Evolutionary conservation across 2,888 invertebrate genomes (phyloP).

Genomic region (Sabatieria punctata): DNA sequence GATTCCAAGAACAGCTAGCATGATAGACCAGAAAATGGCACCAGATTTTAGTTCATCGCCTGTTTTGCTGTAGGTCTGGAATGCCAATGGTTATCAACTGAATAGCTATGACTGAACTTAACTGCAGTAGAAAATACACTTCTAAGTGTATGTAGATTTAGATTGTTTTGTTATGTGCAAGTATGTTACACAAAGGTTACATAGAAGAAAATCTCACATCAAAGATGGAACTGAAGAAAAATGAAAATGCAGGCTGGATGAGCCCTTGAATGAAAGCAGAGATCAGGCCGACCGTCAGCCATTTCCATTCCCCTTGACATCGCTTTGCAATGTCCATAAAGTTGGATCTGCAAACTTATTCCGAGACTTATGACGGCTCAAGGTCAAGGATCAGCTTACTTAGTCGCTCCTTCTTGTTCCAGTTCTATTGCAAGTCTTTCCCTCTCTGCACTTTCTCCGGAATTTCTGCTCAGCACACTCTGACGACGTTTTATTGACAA

Average conservation of each 20-base stretch:
- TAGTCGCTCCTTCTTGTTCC: slow-evolving; percentile 18
- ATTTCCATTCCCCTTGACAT: slow-evolving; percentile 31
- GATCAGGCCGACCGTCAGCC: slow-evolving; percentile 29
- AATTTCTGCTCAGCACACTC: no score
- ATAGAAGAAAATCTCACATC: no score
- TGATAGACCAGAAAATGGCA: slow-evolving; percentile 36
- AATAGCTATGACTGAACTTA: no score
- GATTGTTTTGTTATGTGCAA: no score
- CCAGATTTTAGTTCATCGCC: slow-evolving; percentile 29
- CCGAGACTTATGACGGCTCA: no score
- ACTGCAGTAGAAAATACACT: no score
- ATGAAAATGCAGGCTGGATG: slow-evolving; percentile 34
- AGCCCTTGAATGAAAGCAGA: slow-evolving; percentile 31
- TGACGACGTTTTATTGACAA: no score
- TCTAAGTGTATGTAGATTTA: no score
- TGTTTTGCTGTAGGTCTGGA: slow-evolving; percentile 32
- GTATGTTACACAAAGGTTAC: no score
- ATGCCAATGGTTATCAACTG: no score
- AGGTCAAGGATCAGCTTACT: no score
- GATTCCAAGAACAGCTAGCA: slow-evolving; percentile 36
- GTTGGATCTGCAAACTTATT: slow-evolving; percentile 1
- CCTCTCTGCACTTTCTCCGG: slow-evolving; percentile 8
- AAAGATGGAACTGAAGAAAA: slow-evolving; percentile 28
- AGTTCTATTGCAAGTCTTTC: slow-evolving; percentile 14
- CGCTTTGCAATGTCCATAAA: slow-evolving; percentile 20